Evolutionary conservation across 1,140 invertebrate genomes (phyloP).

Genomic region (Drosophila pseudoananassae): DNA sequence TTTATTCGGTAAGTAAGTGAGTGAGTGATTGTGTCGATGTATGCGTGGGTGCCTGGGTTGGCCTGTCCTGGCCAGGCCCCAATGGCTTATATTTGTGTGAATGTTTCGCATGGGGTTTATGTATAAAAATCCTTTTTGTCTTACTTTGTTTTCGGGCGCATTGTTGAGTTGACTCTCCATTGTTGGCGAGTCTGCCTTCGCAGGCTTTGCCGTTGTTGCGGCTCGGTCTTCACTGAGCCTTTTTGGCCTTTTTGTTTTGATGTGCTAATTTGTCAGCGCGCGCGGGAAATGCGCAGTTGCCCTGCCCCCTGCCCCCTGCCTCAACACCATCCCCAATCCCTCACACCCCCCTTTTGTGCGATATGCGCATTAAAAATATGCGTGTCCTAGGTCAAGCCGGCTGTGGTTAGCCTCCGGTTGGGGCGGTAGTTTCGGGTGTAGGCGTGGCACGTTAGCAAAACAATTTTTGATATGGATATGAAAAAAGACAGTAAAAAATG

Average conservation of each 20-base stretch:
- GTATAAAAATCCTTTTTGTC: conserved; percentile 68
- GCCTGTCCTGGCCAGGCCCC: neutral
- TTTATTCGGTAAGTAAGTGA: conserved; percentile 1
- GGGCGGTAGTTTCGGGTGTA: neutral
- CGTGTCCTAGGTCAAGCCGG: conserved; percentile 76
- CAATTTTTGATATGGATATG: conserved; percentile 20
- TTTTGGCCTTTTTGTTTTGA: conserved; percentile 72
- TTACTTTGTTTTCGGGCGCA: conserved; percentile 51
- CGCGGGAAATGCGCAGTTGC: conserved; percentile 58
- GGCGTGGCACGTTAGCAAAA: conserved; percentile 17
- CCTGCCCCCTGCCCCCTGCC: neutral
- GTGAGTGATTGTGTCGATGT: conserved; percentile 7
- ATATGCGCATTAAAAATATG: conserved; percentile 72
- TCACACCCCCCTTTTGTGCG: neutral
- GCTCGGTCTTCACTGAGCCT: conserved; percentile 20
- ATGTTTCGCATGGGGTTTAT: conserved; percentile 44
- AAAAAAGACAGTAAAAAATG: conserved; percentile 22
- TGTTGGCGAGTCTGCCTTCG: conserved; percentile 31
- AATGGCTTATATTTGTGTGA: conserved; percentile 23
- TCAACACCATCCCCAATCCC: neutral
- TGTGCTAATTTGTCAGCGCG: conserved; percentile 68
- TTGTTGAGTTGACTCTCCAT: conserved; percentile 51
- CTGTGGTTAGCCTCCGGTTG: conserved; percentile 12
- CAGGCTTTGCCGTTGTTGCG: conserved; percentile 13
- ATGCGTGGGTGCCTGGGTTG: neutral